phyloP scores from a whole-genome alignment of 2,888 invertebrate species.

The Drosophila macrothrix region DNA sequence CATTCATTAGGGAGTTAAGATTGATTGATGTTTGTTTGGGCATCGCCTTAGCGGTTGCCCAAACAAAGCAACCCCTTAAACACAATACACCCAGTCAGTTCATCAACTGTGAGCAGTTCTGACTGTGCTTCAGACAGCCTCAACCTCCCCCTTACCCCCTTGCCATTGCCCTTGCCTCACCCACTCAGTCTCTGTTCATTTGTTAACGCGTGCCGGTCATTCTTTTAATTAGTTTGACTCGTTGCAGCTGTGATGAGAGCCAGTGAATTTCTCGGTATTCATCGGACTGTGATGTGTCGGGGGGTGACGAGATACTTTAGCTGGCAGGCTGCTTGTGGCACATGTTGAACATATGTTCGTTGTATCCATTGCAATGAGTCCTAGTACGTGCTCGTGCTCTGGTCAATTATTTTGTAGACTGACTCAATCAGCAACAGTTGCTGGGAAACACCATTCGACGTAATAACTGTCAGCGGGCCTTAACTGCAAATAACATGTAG shows the following conservation, averaged over 20 bases:
- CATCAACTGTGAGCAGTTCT: conserved; percentile 27
- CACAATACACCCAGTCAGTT: conserved; percentile 19
- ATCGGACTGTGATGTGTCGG: no score
- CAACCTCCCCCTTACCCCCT: background rate
- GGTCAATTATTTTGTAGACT: conserved; percentile 11
- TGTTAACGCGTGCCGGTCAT: conserved; percentile 45
- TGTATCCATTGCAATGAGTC: conserved; percentile 28
- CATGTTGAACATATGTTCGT: conserved; percentile 51
- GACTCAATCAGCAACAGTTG: conserved; percentile 26
- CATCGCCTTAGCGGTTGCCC: conserved; percentile 39
- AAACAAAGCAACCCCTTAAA: conserved; percentile 25
- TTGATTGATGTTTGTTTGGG: conserved; percentile 49
- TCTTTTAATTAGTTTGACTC: conserved; percentile 61
- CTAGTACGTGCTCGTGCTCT: conserved; percentile 36
- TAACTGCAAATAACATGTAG: conserved; percentile 3
- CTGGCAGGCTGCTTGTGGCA: conserved; percentile 37
- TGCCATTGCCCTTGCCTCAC: background rate
- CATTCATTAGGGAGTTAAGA: conserved; percentile 16
- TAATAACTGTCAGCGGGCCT: conserved; percentile 34
- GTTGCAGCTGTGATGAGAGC: conserved; percentile 46
- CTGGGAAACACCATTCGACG: conserved; percentile 27
- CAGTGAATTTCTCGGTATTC: conserved; percentile 45
- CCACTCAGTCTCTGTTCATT: background rate
- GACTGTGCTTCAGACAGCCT: conserved; percentile 19
- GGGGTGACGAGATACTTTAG: conserved; percentile 13